phyloP scores from a whole-genome alignment of 2,888 invertebrate genomes.

The Plagiodera versicolora region DNA sequence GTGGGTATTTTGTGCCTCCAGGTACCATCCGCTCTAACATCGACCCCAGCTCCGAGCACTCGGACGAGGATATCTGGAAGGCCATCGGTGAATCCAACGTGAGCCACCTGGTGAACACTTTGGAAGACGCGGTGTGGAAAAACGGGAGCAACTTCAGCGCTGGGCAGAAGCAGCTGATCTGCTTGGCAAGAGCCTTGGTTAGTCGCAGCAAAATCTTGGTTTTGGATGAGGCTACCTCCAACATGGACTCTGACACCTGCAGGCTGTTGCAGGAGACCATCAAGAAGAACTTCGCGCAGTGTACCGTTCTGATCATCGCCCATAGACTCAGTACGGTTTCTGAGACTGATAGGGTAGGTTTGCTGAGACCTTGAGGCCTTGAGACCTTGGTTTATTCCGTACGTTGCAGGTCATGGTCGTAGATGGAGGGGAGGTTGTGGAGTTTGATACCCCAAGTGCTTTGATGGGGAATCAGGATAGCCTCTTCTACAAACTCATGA shows the following conservation, averaged over 20 bases:
- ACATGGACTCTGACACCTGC: constrained; percentile 78
- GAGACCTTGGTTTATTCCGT: no score
- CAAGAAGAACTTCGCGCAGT: constrained; percentile 69
- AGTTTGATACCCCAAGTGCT: constrained; percentile 70
- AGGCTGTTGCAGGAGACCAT: constrained; percentile 75
- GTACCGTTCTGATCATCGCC: constrained; percentile 82
- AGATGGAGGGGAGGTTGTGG: constrained; percentile 72
- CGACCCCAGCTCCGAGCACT: constrained; percentile 82
- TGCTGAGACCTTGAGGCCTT: no score
- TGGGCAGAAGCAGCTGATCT: constrained; percentile 67
- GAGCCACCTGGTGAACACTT: constrained; percentile 63
- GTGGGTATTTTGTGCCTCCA: constrained; percentile 7
- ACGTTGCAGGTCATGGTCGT: constrained; percentile 69
- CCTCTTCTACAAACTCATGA: constrained; percentile 61
- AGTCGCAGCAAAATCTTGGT: constrained; percentile 52
- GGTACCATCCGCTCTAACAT: constrained; percentile 85
- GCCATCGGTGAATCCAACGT: constrained; percentile 82
- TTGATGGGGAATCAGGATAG: constrained; percentile 59
- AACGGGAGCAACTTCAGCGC: constrained; percentile 56
- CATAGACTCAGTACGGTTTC: constrained; percentile 82
- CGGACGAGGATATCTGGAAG: constrained; percentile 78
- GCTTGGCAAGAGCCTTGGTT: constrained; percentile 65
- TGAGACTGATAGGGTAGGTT: constrained; percentile 72
- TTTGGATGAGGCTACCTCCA: constrained; percentile 76
- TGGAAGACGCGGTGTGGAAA: constrained; percentile 72